These are phyloP conservation scores for Carcina quercana DNA, from an alignment of 2,888 invertebrate species.

Conservation along the genomic window DNA sequence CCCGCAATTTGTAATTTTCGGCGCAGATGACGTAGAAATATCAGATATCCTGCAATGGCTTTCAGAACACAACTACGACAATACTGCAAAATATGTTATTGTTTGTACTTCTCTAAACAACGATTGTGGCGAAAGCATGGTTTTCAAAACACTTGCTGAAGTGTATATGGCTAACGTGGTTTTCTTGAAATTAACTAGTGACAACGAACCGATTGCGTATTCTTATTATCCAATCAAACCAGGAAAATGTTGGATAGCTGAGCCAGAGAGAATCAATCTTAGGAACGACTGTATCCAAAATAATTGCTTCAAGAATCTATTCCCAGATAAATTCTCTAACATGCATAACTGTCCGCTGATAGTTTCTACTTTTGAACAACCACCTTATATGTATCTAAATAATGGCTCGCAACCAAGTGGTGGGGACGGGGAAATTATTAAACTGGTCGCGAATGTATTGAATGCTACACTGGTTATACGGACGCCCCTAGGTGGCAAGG, in stretches of 20 bases:
- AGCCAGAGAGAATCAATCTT: conserved; percentile 26
- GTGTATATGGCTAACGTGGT: conserved; percentile 32
- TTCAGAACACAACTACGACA: conserved; percentile 28
- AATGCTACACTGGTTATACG: conserved; percentile 38
- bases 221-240: conserved; percentile 28
- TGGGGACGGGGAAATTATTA: conserved; percentile 40
- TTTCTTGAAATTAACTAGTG: conserved; percentile 24
- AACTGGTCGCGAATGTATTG: conserved; percentile 27
- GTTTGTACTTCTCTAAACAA: conserved; percentile 27
- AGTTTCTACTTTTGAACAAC: conserved; percentile 42
- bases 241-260: conserved; percentile 29
- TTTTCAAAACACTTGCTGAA: conserved; percentile 28
- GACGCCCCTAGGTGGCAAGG: conserved; percentile 24
- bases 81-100: conserved; percentile 35
- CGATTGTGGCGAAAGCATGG: conserved; percentile 30
- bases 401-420: conserved; percentile 30
- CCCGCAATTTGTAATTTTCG: conserved; percentile 39
- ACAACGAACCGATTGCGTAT: conserved; percentile 17
- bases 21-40: conserved; percentile 29
- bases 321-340: conserved; percentile 31
- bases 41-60: conserved; percentile 28
- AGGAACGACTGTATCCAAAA: conserved; percentile 22
- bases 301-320: conserved; percentile 28
- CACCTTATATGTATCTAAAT: conserved; percentile 41
- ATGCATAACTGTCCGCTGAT: conserved; percentile 32